These are phyloP conservation scores for Chaetodon auriga DNA, from an alignment of 2,113 vertebrate species.

Conservation along the genomic window DNA sequence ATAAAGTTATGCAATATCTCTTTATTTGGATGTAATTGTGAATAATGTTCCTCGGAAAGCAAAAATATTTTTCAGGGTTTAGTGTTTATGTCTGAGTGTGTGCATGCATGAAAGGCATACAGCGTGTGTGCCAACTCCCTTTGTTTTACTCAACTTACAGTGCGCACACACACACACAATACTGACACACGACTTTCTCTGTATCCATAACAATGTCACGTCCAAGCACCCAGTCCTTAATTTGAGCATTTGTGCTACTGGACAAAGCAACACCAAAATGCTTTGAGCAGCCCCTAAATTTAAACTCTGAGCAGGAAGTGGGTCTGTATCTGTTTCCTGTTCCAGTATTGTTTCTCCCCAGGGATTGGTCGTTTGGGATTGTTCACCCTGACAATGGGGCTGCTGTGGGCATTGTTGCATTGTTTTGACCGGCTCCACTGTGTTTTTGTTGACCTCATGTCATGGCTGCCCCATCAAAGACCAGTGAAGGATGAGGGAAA, in stretches of 20 bases:
- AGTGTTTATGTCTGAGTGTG: not conserved
- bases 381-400: slow-evolving; percentile 79
- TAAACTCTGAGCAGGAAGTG: slow-evolving; percentile 78
- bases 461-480: slow-evolving; percentile 59
- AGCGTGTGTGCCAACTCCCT: slow-evolving; percentile 21
- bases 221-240: slow-evolving; percentile 15
- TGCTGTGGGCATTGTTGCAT: slow-evolving; percentile 76
- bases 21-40: slow-evolving; percentile 22
- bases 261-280: slow-evolving; percentile 39
- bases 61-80: not conserved
- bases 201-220: slow-evolving; percentile 60
- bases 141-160: slow-evolving; percentile 18
- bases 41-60: not conserved
- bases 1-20: slow-evolving; percentile 19
- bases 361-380: slow-evolving; percentile 64
- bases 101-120: not conserved
- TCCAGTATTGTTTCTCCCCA: slow-evolving; percentile 69
- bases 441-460: slow-evolving; percentile 45
- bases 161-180: slow-evolving; percentile 12
- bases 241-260: slow-evolving; percentile 39
- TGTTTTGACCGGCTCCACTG: slow-evolving; percentile 66
- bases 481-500: slow-evolving; percentile 39
- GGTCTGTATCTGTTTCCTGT: slow-evolving; percentile 78
- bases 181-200: slow-evolving; percentile 26
- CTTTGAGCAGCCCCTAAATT: slow-evolving; percentile 62